phyloP scores from a whole-genome alignment of 2,797 vertebrate genomes.

The Tadarida brasiliensis region DNA sequence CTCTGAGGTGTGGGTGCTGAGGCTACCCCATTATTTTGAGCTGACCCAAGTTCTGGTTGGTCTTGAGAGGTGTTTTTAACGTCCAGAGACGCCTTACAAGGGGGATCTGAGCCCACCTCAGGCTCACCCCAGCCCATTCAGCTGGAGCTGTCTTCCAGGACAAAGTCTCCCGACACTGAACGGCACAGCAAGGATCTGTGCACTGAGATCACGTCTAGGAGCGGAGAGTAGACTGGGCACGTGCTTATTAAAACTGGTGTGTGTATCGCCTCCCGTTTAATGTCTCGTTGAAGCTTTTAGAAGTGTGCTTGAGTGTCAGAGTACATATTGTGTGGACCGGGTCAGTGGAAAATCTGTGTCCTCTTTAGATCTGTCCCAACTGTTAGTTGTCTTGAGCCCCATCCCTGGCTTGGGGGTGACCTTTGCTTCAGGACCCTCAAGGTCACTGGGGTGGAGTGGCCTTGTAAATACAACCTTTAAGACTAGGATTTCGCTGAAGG shows the following conservation, averaged over 20 bases:
- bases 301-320: neutral
- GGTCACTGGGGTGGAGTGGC: neutral
- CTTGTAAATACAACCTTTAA: neutral
- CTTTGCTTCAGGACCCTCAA: neutral
- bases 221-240: rapidly evolving
- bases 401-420: neutral
- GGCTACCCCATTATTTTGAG: neutral
- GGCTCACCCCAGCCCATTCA: too few relatives aligned
- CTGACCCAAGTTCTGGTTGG: neutral
- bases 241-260: neutral
- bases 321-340: neutral
- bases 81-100: neutral
- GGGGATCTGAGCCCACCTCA: neutral
- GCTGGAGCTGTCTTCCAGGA: neutral
- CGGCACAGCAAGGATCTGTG: neutral
- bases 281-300: neutral
- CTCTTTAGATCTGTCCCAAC: neutral
- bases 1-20: neutral
- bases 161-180: neutral
- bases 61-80: neutral
- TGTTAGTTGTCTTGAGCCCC: neutral
- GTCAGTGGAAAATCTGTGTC: neutral
- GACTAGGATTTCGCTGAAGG: neutral
- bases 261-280: neutral
- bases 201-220: neutral